Evolutionary conservation across 2,113 vertebrate species (phyloP), one percentile per base, ranked within the genome.

Genomic region (Lutjanus erythropterus): DNA sequence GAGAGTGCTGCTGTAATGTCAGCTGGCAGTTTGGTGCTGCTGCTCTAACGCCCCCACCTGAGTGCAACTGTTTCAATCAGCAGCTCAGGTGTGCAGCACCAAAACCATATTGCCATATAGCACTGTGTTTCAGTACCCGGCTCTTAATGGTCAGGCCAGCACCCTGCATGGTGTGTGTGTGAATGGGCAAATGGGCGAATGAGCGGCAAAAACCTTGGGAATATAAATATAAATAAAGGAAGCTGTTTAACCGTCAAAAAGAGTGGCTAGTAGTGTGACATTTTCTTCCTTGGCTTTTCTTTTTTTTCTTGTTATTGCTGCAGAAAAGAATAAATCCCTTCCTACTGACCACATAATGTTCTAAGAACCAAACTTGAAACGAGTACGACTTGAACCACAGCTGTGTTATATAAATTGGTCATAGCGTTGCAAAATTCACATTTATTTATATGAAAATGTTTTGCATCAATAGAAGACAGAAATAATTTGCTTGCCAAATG

Each of bases 371-470:
- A 58, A 74, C 25, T 53, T n/a, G 9, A 41, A 14, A 39, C 69
- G 52, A 12, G 15, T 41, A 33, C 6, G n/a, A 33, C 60, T 71
- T 46, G 6, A 68, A 33, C n/a, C 31, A 69, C 82, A 90, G 65
- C 83, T 87, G 80, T 2, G 52, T 39, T 80, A n/a, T 47, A 86
- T 65, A 62, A 80, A 78, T 23, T 71, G 55, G 23, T 76, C 66
- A 49, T 3, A 55, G 25, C 66, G 41, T 68, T 74, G 50, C 23
- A 27, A 69, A 70, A 31, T 6, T 44, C 58, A 55, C 64, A 58
- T 78, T 56, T 86, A 77, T 90, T 73, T 83, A 78, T 42, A 75
- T 62, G 49, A 56, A 80, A 65, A 55, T 68, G 52, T 59, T 82
- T 9, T 3, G 3, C 68, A 77, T 78, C 49, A 88, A 78, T 62